Base-by-base conservation (phyloP, 1,140 invertebrate genomes). In the Dreissena rostriformis region DNA sequence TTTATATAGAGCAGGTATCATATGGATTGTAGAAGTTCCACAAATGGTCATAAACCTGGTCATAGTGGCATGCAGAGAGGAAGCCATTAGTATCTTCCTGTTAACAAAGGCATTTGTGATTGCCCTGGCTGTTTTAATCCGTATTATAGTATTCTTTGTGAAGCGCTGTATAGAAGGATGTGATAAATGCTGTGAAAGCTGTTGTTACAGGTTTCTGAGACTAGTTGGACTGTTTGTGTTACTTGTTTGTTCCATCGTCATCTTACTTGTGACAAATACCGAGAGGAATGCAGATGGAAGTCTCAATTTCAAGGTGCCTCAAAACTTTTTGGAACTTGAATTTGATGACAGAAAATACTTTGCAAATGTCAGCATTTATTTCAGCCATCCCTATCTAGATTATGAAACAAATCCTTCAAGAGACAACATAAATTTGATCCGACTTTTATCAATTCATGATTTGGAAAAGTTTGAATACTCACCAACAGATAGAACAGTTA, bases 21-120 rank as follows among this genome's bases (percentile, higher is more conserved):
- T 92, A 22, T 91, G 90, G 91, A 84, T 90, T 7, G 89, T 90
- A 68, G 90, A 91, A 67, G 82, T 92, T 29, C 91, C 91, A 1
- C 91, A 92, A 77, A 88, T 91, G 39, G 70, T 85, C 8, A 86
- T 91, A 10, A 91, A 88, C 77, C 83, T 90, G 55, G 78, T 86
- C 28, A 90, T 91, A 57, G 88, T 88, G 15, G 53, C 86, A 0
- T 92, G 91, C 74, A 87, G 90, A 12, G 91, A 92, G 68, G 90
- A 91, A 63, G 89, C 89, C 0, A 90, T 91, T 57, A 92, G 90
- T 73, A 86, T 90, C 73, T 90, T 91, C 73, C 90, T 91, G 84
- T 80, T 91, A 12, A 81, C 86, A 14, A 91, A 91, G 67, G 90
- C 91, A 15, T 74, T 76, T 53, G 80, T 91, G 14, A 81, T 92